Base-by-base conservation (phyloP, 2,888 invertebrate species). In the Amblyjoppa proteus region DNA sequence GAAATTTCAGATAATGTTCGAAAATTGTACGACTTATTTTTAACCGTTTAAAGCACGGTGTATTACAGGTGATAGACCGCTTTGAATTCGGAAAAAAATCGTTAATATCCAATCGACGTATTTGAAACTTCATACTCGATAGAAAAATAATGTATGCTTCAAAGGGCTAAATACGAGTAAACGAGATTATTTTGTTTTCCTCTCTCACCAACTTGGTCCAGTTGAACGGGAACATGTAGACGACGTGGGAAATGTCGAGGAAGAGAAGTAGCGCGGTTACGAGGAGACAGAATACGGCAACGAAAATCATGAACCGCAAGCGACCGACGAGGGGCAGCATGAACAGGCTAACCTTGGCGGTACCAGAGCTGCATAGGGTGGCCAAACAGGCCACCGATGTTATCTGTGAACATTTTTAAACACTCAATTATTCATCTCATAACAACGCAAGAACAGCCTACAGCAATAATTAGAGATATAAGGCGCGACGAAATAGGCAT, bases 211-310 rank as follows among this genome's bases (percentile, higher is more conserved):
- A 94, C 95, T 96, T 96, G 89, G 96, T 96, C 97, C 97, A 97
- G 94, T 97, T 97, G 93, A 97, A 96, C 90, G 97, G 97, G 94
- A 97, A 97, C 94, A 97, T 95, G 94, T 97, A 96, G 93, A 97
- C 95, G 92, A 97, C 96, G 94, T 97, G 97, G 90, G 97, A 97
- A 94, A 97, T 96, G 95, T 97, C 97, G 94, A 97, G 96, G 95
- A 97, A 97, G 93, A 97, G 95, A 94, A 97, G 95, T 92, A 96
- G 95, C 93, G 96, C 96, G 88, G 97, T 97, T 93, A 97, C 95
- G 91, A 97, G 95, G 91, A 97, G 95, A 94, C 96, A 96, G 94
- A 97, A 96, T 91, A 97, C 95, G 89, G 97, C 96, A 92, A 97
- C 96, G 94, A 97, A 97, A 95, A 97, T 95, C 96, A 97, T 97